Evolutionary conservation across 2,888 invertebrate genomes (phyloP).

Genomic region (Megalurothrips usitatus): DNA sequence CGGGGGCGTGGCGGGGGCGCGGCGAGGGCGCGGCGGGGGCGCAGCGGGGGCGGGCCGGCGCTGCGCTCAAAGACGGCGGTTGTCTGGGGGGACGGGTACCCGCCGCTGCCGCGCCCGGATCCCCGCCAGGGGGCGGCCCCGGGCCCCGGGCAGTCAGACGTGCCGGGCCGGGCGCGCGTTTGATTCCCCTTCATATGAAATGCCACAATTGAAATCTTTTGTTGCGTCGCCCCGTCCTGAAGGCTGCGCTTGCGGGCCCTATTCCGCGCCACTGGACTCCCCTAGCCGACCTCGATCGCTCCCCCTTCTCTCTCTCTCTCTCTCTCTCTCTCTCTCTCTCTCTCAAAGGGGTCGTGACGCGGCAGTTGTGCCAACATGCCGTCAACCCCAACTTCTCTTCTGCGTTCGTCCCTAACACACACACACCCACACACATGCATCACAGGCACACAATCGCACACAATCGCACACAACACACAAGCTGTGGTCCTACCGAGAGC

Average conservation of each 20-base stretch:
- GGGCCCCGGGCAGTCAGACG: no score
- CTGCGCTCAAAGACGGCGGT: background rate
- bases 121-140: no score
- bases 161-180: background rate
- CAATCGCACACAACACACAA: no score
- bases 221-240: background rate
- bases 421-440: no score
- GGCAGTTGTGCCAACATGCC: background rate
- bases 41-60: background rate
- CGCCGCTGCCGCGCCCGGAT: no score
- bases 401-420: no score
- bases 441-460: no score
- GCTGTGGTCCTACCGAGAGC: no score
- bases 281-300: background rate
- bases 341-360: background rate
- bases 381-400: background rate
- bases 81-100: no score
- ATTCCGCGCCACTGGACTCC: background rate
- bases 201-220: slow-evolving; percentile 10
- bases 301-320: background rate
- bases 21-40: background rate
- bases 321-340: background rate
- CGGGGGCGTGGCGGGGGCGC: background rate
- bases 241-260: background rate
- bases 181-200: background rate